These are phyloP conservation scores for Suillia variegata DNA, from an alignment of 2,888 invertebrate species.

Conservation along the genomic window DNA sequence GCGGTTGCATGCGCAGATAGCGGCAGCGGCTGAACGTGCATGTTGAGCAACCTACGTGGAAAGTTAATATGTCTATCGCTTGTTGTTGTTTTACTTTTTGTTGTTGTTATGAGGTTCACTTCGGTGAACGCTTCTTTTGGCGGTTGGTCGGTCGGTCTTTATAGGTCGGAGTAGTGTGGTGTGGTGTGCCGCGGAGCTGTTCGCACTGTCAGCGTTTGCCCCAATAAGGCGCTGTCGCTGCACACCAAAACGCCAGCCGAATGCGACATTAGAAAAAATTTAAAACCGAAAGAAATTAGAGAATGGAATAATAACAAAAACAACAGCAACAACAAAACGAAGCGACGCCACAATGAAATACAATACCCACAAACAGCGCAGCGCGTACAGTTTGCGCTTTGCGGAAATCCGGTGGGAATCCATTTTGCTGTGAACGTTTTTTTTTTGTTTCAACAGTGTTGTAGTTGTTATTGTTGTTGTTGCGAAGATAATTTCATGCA, in stretches of 20 bases:
- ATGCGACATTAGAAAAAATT: background rate
- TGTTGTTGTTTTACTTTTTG: background rate
- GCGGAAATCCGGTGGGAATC: conserved; percentile 50
- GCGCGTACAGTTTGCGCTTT: background rate
- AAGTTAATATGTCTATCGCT: background rate
- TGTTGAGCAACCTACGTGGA: background rate
- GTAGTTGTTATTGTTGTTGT: no score
- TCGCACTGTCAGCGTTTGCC: no score
- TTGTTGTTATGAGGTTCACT: background rate
- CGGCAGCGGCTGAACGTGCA: no score
- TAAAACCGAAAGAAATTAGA: background rate
- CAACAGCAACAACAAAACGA: background rate
- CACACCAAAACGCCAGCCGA: background rate
- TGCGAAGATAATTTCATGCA: background rate
- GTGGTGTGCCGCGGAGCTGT: no score
- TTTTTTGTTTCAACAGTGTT: no score
- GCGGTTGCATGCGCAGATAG: background rate
- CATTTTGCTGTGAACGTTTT: conserved; percentile 36
- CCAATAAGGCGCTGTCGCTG: background rate
- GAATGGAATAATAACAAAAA: background rate
- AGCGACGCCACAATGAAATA: conserved; percentile 38
- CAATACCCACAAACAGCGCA: conserved; percentile 33
- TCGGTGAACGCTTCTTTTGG: background rate
- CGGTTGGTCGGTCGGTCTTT: background rate
- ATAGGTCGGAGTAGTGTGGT: no score